Base-by-base conservation (phyloP, 2,797 vertebrate species). In the Dicrostonyx torquatus region DNA sequence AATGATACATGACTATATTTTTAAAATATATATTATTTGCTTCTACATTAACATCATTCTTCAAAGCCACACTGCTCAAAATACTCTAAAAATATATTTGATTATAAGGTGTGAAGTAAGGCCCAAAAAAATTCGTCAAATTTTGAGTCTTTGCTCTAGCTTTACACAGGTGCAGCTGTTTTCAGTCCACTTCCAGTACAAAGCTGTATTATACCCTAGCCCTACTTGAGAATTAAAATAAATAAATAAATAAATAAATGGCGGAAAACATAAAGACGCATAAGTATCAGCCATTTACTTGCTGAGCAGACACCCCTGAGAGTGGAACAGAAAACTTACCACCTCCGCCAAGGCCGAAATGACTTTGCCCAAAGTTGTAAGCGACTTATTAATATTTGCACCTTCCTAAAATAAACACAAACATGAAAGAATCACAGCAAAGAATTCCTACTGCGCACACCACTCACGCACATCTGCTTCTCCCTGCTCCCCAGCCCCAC, bases 351-450 rank as follows among this genome's bases (percentile, higher is more conserved):
- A 97, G 2, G 99, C 99, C 89, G 99, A 99, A 98, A 99, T 99
- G 96, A 99, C 99, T 98, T 99, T 99, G 97, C 99, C 99, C 98
- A 99, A 97, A 5, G 99, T 99, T 90, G 99, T 99, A 94, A 99
- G 99, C 96, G 99, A 99, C 97, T 99, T 99, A 98, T 99, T 99
- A 97, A 99, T 99, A 98, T 99, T 99, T 96, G 99, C 99, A 97
- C 99, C 99, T 97, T 99, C 99, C 99, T 99, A 98, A 96, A 97
- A 96, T 45, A 89, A 97, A 96, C 37, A 95, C 4, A 97, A 96
- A 96, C 53, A 88, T 58, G 50, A 95, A 90, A 91, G 40, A 60
- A 95, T 95, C 79, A 94, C 53, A 40, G 77, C 66, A 11, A 85
- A 58, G 17, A 94, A 84, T 79, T 78, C 86, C 94, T 87, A 77